These are phyloP conservation scores for Megalops cyprinoides DNA, from an alignment of 2,797 vertebrate genomes.

Conservation along the genomic window DNA sequence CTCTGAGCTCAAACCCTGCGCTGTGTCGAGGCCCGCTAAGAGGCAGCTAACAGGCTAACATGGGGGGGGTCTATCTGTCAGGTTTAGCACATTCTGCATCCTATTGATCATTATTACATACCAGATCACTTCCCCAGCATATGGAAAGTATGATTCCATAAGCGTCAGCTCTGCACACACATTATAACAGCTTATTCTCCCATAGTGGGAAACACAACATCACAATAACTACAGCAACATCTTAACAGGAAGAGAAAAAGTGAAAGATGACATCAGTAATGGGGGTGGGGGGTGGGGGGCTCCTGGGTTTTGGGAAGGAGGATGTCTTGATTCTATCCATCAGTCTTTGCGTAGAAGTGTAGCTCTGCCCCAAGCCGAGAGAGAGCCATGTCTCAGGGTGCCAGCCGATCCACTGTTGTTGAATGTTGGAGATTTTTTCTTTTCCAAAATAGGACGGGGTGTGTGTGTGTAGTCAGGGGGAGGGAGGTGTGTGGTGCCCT, in stretches of 20 bases:
- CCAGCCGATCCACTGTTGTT: too few species aligned
- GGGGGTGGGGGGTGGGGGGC: neutral
- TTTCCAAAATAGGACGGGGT: neutral
- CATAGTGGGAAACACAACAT: neutral
- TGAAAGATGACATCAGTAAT: neutral
- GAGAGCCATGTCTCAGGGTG: too few species aligned
- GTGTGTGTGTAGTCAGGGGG: neutral
- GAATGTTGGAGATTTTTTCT: neutral
- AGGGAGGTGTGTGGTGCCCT: neutral
- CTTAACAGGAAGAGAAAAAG: neutral
- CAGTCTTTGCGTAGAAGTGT: neutral
- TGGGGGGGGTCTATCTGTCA: neutral
- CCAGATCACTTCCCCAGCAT: neutral
- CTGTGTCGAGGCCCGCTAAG: too few species aligned
- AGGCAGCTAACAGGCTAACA: neutral
- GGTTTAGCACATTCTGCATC: neutral
- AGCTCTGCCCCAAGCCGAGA: neutral
- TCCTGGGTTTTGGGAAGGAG: neutral
- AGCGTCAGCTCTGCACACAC: neutral
- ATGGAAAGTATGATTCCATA: neutral
- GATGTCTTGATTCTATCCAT: neutral
- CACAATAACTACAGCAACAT: neutral
- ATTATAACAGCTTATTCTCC: conserved; percentile 1
- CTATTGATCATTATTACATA: neutral
- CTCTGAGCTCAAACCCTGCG: too few species aligned